phyloP scores from a whole-genome alignment of 1,140 invertebrate species.

The Hirudo medicinalis region DNA sequence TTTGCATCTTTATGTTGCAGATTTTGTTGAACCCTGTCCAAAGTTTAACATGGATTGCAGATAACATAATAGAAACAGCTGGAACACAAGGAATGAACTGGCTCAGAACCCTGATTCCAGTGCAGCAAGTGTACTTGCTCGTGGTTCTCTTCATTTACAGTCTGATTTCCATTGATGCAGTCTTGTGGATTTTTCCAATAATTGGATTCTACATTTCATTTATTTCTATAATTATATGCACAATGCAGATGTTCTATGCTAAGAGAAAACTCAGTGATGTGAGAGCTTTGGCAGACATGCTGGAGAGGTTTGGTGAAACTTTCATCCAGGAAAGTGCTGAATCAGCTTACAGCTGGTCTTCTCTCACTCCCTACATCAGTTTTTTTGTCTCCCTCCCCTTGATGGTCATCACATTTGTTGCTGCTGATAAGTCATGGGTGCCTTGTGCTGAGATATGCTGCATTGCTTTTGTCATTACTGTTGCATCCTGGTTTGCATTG shows the following conservation, averaged over 20 bases:
- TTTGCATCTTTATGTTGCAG: not conserved
- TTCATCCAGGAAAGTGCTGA: conserved; percentile 19
- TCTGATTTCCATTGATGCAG: conserved; percentile 50
- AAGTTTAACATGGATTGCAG: conserved; percentile 50
- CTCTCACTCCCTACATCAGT: conserved; percentile 19
- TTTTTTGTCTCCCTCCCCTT: conserved; percentile 17
- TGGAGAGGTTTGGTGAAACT: conserved; percentile 16
- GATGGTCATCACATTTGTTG: conserved; percentile 17
- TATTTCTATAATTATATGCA: conserved; percentile 55
- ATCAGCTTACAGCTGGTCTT: conserved; percentile 19
- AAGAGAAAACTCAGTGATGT: conserved; percentile 16
- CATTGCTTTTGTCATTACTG: conserved; percentile 9
- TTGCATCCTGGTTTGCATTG: conserved; percentile 20
- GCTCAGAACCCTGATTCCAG: conserved; percentile 31
- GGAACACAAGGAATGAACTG: conserved; percentile 19
- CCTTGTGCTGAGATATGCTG: conserved; percentile 18
- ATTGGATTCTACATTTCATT: conserved; percentile 56
- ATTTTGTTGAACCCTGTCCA: conserved; percentile 48
- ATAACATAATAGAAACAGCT: conserved; percentile 18
- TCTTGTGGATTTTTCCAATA: conserved; percentile 52
- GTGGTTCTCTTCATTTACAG: conserved; percentile 52
- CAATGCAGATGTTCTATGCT: conserved; percentile 52
- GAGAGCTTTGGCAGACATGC: conserved; percentile 19
- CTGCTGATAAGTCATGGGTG: conserved; percentile 20
- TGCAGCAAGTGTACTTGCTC: conserved; percentile 45